Evolutionary conservation across 1,140 invertebrate genomes (phyloP).

Genomic region (Hyles euphorbiae): DNA sequence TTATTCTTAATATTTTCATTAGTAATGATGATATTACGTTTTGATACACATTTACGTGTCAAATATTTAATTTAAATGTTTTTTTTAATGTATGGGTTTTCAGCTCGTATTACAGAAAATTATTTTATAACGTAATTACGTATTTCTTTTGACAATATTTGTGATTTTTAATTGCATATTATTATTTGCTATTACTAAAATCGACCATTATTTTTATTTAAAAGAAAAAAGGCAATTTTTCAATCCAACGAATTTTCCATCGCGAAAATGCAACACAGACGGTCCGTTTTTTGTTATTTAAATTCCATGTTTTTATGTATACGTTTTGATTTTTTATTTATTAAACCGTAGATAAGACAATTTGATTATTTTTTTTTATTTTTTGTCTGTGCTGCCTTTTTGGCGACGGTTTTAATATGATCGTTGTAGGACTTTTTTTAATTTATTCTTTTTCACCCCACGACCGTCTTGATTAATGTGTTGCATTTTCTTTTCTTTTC

Average conservation of each 20-base stretch:
- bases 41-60: no score
- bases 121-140: no score
- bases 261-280: slow-evolving; percentile 74
- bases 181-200: no score
- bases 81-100: no score
- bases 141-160: no score
- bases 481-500: slow-evolving; percentile 70
- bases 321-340: slow-evolving; percentile 1
- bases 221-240: slow-evolving; percentile 17
- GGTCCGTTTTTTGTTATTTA: slow-evolving; percentile 43
- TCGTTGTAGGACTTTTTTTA: neutral
- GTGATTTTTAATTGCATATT: no score
- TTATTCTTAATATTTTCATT: no score
- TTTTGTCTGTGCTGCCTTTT: slow-evolving; percentile 70
- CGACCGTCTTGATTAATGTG: slow-evolving; percentile 62
- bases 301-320: slow-evolving; percentile 18
- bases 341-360: neutral
- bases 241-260: slow-evolving; percentile 18
- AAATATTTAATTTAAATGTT: no score
- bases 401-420: slow-evolving; percentile 42
- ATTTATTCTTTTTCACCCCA: slow-evolving; percentile 33
- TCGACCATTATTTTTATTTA: slow-evolving; percentile 7
- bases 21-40: no score
- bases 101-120: no score
- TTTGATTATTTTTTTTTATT: slow-evolving; percentile 14